Conservation (phyloP, 37 sponge, comb jelly and placozoan genomes). For the Aplysina aerophoba region DNA sequence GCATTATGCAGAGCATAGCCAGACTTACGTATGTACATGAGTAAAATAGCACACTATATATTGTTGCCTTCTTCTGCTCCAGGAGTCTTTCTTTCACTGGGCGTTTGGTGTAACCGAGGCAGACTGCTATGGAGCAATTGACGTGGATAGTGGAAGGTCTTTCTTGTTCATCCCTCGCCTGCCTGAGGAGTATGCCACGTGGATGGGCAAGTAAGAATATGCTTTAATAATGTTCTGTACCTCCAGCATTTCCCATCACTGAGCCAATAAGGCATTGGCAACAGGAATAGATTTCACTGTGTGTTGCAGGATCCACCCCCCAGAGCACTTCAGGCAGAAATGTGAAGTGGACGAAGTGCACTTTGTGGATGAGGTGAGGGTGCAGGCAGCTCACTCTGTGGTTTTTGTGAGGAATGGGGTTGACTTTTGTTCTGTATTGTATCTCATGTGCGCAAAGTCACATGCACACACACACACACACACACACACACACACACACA, state of each 20-base stretch:
- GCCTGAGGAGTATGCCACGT: constrained; percentile 89
- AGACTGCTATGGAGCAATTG: constrained; percentile 91
- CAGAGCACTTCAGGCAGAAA: constrained; percentile 85
- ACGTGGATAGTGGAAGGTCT: constrained; percentile 81
- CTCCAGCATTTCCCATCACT: no score
- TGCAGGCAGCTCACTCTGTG: no score
- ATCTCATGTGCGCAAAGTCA: no score
- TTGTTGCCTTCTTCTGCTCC: no score
- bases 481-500: no score
- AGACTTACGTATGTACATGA: no score
- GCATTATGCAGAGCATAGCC: background rate
- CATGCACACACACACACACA: no score
- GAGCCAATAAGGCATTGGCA: no score
- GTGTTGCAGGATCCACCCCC: constrained; percentile 77
- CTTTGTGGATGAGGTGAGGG: constrained; percentile 87
- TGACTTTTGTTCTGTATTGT: no score
- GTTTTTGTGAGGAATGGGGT: no score
- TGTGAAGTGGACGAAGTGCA: constrained; percentile 82
- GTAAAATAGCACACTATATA: no score
- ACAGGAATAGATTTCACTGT: background rate
- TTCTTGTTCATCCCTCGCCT: constrained; percentile 88
- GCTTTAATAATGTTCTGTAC: no score
- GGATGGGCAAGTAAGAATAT: constrained; percentile 99
- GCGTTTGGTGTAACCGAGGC: constrained; percentile 95
- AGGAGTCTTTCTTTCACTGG: constrained; percentile 99